Evolutionary conservation across 2,113 vertebrate species (phyloP).

Genomic region (Acanthisitta chloris): DNA sequence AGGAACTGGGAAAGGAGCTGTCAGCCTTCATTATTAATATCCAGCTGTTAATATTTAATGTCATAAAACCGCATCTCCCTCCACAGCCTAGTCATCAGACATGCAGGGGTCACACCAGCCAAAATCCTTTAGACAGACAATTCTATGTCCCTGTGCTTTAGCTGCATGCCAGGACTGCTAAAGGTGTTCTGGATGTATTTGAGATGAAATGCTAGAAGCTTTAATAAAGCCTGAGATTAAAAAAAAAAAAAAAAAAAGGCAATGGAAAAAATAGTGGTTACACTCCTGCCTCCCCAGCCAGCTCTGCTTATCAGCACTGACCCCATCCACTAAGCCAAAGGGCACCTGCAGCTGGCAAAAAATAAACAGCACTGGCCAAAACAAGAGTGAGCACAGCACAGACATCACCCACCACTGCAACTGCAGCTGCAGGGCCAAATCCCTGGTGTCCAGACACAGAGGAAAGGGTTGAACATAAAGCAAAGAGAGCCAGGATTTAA

Average conservation of each 20-base stretch:
- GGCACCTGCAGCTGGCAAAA: not conserved
- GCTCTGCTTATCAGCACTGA: not conserved
- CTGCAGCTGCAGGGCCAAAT: not conserved
- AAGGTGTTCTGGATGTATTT: conserved; percentile 42
- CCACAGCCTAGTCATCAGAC: conserved; percentile 73
- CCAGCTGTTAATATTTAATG: conserved; percentile 95
- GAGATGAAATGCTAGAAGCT: conserved; percentile 43
- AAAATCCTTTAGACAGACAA: conserved; percentile 62
- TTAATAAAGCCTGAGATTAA: conserved; percentile 39
- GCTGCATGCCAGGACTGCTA: conserved; percentile 48
- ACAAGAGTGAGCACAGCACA: not conserved
- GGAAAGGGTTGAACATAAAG: not conserved
- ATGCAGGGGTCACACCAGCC: conserved; percentile 69
- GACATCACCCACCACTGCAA: not conserved
- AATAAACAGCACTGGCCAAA: not conserved
- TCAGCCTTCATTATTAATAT: conserved; percentile 94
- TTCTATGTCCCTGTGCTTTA: conserved; percentile 39
- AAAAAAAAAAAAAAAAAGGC: not conserved
- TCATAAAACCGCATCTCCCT: conserved; percentile 83
- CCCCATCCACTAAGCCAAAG: not conserved
- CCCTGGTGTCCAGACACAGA: not conserved
- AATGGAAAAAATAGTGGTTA: not conserved
- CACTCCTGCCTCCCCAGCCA: not conserved
- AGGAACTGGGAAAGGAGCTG: conserved; percentile 83
- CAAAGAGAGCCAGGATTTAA: not conserved